Conservation (phyloP, 64 coral and sea anemone genomes). For the Anthopleura sola region DNA sequence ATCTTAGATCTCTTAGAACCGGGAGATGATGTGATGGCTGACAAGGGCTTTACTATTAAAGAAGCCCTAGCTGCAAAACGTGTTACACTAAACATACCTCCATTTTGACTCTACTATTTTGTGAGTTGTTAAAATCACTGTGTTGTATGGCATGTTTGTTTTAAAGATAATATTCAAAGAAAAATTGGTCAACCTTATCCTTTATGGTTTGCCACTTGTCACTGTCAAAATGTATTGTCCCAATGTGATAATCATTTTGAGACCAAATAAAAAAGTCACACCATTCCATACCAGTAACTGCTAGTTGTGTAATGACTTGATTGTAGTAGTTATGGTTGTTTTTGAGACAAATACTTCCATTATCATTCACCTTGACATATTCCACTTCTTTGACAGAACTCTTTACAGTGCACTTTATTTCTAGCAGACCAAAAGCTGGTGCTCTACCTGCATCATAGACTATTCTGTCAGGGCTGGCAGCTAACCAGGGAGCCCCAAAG, state of each 20-base stretch:
- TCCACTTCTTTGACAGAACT: background rate
- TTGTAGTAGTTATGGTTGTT: background rate
- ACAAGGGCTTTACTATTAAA: no score
- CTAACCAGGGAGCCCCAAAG: background rate
- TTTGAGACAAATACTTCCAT: background rate
- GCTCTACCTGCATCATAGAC: background rate
- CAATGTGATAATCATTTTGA: conserved; percentile 15
- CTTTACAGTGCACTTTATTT: background rate
- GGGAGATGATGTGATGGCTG: no score
- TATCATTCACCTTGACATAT: background rate
- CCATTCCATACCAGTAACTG: conserved; percentile 35
- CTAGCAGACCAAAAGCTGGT: background rate
- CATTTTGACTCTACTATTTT: no score
- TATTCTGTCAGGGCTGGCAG: background rate
- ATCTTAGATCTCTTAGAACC: no score
- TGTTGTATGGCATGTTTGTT: no score
- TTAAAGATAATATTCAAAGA: no score
- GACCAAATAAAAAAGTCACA: conserved; percentile 47
- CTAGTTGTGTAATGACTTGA: conserved; percentile 33
- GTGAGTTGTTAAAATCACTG: no score
- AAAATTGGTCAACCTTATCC: background rate
- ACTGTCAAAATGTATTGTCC: conserved; percentile 33
- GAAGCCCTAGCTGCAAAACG: no score
- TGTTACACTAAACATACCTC: no score
- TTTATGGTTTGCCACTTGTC: background rate